These are phyloP conservation scores for Tetraodon nigroviridis DNA, from an alignment of 2,113 vertebrate species.

Conservation along the genomic window DNA sequence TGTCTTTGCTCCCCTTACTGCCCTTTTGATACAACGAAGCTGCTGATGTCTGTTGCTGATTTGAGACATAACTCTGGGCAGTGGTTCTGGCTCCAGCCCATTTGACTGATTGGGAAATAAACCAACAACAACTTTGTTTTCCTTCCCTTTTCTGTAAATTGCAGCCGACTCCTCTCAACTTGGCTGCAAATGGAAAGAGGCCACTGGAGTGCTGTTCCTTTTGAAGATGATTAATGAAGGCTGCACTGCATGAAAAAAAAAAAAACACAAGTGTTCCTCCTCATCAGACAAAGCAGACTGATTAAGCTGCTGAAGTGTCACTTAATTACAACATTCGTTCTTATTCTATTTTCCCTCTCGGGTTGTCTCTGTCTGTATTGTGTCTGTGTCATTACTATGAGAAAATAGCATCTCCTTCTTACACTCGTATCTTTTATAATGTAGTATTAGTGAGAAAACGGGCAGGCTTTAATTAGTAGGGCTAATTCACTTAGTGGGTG, in stretches of 20 bases:
- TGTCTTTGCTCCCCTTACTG: too few relatives aligned
- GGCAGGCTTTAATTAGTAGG: too few relatives aligned
- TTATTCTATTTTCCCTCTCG: conserved; percentile 4
- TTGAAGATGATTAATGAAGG: conserved; percentile 72
- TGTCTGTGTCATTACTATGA: too few relatives aligned
- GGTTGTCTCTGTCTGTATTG: background rate
- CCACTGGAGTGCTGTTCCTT: conserved; percentile 49
- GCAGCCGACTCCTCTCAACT: background rate
- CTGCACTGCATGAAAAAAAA: conserved; percentile 54
- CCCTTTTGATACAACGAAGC: conserved; percentile 1
- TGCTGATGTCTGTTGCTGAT: conserved; percentile 25
- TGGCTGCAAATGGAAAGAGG: conserved; percentile 1
- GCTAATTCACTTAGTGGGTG: too few relatives aligned
- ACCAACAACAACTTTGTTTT: conserved; percentile 23
- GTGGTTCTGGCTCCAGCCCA: too few relatives aligned
- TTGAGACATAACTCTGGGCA: conserved; percentile 31
- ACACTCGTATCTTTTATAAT: too few relatives aligned
- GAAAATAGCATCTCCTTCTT: too few relatives aligned
- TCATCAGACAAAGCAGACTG: conserved; percentile 71
- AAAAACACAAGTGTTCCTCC: conserved; percentile 62
- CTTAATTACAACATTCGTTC: conserved; percentile 65
- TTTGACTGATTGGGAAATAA: conserved; percentile 39
- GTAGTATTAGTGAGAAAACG: too few relatives aligned
- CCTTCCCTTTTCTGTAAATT: conserved; percentile 7
- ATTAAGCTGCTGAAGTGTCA: conserved; percentile 64